phyloP scores from a whole-genome alignment of 2,113 vertebrate genomes.

The Phylloscopus whistleri region DNA sequence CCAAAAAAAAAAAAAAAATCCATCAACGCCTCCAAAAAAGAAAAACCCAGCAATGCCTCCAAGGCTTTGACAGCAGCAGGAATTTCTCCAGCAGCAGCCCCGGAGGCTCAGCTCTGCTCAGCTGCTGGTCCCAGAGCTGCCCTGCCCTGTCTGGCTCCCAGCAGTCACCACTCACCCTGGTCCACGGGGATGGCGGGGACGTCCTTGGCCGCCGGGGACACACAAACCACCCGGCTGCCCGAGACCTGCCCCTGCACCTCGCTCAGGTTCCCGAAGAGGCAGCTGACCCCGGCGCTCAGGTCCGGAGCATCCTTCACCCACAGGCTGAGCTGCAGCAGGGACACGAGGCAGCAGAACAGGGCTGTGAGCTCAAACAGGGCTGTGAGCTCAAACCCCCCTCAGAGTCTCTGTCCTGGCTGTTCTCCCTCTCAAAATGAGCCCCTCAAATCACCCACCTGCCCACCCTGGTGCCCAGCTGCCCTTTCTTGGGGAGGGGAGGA shows the following conservation, averaged over 20 bases:
- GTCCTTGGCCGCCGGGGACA: slow-evolving; percentile 88
- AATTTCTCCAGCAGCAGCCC: neutral
- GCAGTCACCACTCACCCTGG: slow-evolving; percentile 79
- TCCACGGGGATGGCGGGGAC: slow-evolving; percentile 90
- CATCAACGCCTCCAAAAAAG: no score
- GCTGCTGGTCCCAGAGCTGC: neutral
- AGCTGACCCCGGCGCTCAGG: slow-evolving; percentile 86
- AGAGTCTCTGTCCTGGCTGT: neutral
- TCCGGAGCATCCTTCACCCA: slow-evolving; percentile 90
- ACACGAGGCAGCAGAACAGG: neutral
- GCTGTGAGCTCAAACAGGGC: neutral
- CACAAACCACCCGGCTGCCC: slow-evolving; percentile 87
- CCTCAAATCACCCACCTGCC: neutral
- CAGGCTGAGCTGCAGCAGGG: slow-evolving; percentile 83
- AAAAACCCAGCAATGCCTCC: neutral
- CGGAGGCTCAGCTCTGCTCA: neutral
- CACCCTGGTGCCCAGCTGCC: neutral
- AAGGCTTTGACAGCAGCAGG: neutral
- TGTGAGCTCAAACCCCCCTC: neutral
- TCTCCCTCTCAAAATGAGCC: neutral
- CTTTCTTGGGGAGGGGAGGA: neutral
- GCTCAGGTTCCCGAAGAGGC: slow-evolving; percentile 93
- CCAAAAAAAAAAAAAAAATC: no score
- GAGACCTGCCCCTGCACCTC: slow-evolving; percentile 91
- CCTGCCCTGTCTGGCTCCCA: fast-evolving